Evolutionary conservation across 1,140 invertebrate genomes (phyloP).

Genomic region (Drosophila baimaii): DNA sequence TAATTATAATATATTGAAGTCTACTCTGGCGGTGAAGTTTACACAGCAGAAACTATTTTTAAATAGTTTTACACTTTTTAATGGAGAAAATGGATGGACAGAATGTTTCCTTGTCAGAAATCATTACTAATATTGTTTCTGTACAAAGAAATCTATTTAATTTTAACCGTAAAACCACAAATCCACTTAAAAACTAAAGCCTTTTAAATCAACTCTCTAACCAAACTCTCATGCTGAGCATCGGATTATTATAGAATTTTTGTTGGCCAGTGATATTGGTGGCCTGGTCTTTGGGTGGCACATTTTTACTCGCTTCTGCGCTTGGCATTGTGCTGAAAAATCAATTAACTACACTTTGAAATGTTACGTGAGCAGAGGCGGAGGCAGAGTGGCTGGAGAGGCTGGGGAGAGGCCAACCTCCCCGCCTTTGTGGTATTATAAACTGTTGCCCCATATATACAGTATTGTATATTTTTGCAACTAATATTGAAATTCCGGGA

Average conservation of each 20-base stretch:
- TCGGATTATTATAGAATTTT: background rate
- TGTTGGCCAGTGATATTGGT: background rate
- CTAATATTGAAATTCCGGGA: constrained; percentile 78
- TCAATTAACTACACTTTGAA: constrained; percentile 82
- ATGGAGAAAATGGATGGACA: background rate
- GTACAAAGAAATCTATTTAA: background rate
- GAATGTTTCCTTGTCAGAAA: background rate
- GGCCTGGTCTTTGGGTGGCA: constrained; percentile 15
- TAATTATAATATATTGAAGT: background rate
- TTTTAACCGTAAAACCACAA: background rate
- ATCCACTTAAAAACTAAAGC: background rate
- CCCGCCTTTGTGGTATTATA: constrained; percentile 36
- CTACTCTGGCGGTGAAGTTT: too few species aligned
- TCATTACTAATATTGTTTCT: background rate
- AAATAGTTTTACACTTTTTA: background rate
- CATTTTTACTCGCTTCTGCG: constrained; percentile 39
- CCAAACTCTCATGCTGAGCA: background rate
- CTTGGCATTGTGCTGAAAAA: constrained; percentile 79
- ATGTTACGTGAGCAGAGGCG: constrained; percentile 67
- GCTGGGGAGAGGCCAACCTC: background rate
- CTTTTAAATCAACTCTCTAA: too few species aligned
- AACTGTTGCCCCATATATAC: constrained; percentile 43
- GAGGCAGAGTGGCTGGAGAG: background rate
- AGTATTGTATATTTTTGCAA: constrained; percentile 61
- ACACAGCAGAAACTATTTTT: background rate